A percentile compares a stretch with the other conserved stretches of the same genome.
These are phyloP conservation scores for Syngnathus rostellatus DNA, from an alignment of 2,797 vertebrate genomes.

Conservation along the genomic window DNA sequence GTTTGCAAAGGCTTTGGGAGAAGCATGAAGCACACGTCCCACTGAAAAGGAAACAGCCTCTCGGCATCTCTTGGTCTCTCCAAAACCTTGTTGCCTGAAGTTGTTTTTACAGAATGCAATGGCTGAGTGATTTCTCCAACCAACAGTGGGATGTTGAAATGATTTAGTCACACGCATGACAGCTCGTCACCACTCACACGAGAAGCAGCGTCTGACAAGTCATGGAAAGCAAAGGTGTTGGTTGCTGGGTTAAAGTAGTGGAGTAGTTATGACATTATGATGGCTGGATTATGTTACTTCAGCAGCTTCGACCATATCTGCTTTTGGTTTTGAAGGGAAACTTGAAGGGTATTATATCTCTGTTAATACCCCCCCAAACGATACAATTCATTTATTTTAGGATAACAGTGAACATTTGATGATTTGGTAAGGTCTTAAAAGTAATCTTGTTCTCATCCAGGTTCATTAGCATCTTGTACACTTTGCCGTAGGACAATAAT, in stretches of 20 bases:
- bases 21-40: conserved; percentile 42
- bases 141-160: conserved; percentile 33
- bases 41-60: conserved; percentile 49
- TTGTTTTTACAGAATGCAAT: conserved; percentile 57
- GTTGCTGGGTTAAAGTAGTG: conserved; percentile 29
- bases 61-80: conserved; percentile 36
- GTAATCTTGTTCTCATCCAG: background rate
- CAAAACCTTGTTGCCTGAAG: conserved; percentile 50
- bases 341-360: background rate
- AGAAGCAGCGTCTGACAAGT: conserved; percentile 54
- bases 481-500: background rate
- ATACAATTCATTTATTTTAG: background rate
- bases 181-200: conserved; percentile 49
- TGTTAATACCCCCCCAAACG: background rate
- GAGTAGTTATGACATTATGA: conserved; percentile 14
- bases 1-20: conserved; percentile 53
- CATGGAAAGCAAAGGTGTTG: conserved; percentile 31
- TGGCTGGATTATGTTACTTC: conserved; percentile 21
- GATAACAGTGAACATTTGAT: background rate
- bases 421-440: background rate
- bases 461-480: background rate
- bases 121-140: conserved; percentile 58
- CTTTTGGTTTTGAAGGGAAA: background rate
- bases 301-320: background rate
- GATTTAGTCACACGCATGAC: conserved; percentile 62